Evolutionary conservation across 1,140 invertebrate species (phyloP), one percentile per base, ranked within the genome.

Genomic region (Leptoteleia sp.): DNA sequence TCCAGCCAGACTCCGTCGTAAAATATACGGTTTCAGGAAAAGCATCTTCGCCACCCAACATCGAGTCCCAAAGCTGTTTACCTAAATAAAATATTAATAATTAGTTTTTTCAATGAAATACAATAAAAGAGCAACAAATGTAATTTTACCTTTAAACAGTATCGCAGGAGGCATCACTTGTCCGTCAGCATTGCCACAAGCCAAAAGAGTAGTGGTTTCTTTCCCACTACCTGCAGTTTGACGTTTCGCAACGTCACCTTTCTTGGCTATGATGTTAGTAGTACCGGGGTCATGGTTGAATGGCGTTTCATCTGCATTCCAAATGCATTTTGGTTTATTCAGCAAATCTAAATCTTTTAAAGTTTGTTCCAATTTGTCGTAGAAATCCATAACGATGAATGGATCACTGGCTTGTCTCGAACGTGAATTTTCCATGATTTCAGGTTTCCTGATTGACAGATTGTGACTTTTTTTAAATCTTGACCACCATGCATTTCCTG

Each of bases 361-460:
- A 13, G 12, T 37, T 22, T 25, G 4, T 19, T 47, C 31, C 17
- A 62, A 12, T 33, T 59, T 59, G 8, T 59, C 38, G 7, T 59
- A 59, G 22, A 59, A 61, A 22, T 70, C 54, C 55, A 61, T 71
- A 15, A 52, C 12, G 0, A 71, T 71, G 17, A 71, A 71, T 7
- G 25, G 45, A 45, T 72, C 68, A 19, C 37, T 54, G 29, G 55
- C n/a, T 38, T 72, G 68, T 37, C 55, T 33, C 1, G 55, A 45
- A 0, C 57, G 37, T 9, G 57, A 62, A 45, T 12, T 22, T 29
- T 62, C 68, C 47, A 62, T 54, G 0, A 7, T 35, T 50, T 72
- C 55, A 1, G 55, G 47, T 45, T 72, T 72, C 6, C 25, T 40
- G 1, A 72, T 27, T 3, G 55, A 50, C 7, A 62, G 42, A 6